Evolutionary conservation across 23 tunicate species (phyloP).

Genomic region (Ciona savignyi): DNA sequence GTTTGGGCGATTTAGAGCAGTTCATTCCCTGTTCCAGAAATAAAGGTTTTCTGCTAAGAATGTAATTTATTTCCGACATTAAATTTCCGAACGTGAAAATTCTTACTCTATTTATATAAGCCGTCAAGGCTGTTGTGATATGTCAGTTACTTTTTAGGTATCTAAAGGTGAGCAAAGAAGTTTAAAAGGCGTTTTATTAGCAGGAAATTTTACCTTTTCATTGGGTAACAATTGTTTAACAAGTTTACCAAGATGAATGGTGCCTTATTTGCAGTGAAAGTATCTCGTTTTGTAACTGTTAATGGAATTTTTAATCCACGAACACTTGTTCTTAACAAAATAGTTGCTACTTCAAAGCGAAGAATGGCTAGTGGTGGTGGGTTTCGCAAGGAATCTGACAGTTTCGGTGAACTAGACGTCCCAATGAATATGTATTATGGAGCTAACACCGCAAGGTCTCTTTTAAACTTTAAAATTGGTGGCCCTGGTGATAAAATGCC

Average conservation of each 20-base stretch:
- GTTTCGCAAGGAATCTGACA: constrained; percentile 86
- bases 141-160: too few relatives aligned
- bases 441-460: constrained; percentile 91
- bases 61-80: too few relatives aligned
- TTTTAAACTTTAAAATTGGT: constrained; percentile 97
- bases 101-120: too few relatives aligned
- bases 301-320: neutral
- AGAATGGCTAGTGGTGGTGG: constrained; percentile 9
- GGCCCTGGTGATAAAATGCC: constrained; percentile 97
- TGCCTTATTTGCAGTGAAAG: neutral
- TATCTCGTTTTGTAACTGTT: neutral
- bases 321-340: neutral
- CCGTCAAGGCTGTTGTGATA: too few relatives aligned
- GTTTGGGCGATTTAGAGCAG: too few relatives aligned
- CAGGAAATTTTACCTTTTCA: too few relatives aligned
- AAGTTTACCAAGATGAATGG: neutral
- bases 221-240: neutral
- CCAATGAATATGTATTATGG: constrained; percentile 89
- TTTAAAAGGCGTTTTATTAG: too few relatives aligned
- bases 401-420: constrained; percentile 93
- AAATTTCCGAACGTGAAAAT: too few relatives aligned
- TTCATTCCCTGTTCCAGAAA: too few relatives aligned
- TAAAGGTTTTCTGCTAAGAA: too few relatives aligned
- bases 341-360: neutral
- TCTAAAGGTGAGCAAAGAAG: too few relatives aligned